Percentiles rank a stretch among this genome's conserved stretches.
phyloP scores from a whole-genome alignment of 2,797 vertebrate genomes.

The Myotis myotis region DNA sequence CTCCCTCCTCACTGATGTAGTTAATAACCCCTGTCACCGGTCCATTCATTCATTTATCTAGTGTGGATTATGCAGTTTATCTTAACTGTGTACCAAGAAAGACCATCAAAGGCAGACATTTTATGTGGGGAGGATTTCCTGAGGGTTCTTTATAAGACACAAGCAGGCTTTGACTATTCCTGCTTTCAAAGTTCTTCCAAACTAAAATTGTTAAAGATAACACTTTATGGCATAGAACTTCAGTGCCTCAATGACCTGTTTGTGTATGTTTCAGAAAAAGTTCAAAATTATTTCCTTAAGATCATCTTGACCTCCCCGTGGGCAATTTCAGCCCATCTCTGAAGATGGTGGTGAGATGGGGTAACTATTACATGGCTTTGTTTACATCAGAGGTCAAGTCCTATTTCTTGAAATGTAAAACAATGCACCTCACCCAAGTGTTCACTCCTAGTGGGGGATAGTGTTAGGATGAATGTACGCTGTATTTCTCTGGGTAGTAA shows the following conservation, averaged over 20 bases:
- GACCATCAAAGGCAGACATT: not conserved
- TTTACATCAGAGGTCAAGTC: not conserved
- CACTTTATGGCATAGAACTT: not conserved
- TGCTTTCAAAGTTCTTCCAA: not conserved
- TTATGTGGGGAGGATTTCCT: not conserved
- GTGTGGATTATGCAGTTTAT: not conserved
- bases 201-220: not conserved
- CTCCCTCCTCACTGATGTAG: not conserved
- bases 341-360: not conserved
- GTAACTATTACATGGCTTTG: not conserved
- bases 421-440: not conserved
- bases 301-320: not conserved
- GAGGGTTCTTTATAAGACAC: not conserved
- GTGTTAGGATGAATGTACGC: not conserved
- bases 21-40: not conserved
- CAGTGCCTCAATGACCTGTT: not conserved
- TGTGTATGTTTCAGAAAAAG: not conserved
- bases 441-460: not conserved
- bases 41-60: not conserved
- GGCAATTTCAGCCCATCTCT: not conserved
- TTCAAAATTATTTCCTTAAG: not conserved
- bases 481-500: not conserved
- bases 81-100: not conserved
- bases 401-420: not conserved
- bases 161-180: not conserved